Evolutionary conservation across 2,888 invertebrate genomes (phyloP).

Genomic region (Odontocolon sp.): DNA sequence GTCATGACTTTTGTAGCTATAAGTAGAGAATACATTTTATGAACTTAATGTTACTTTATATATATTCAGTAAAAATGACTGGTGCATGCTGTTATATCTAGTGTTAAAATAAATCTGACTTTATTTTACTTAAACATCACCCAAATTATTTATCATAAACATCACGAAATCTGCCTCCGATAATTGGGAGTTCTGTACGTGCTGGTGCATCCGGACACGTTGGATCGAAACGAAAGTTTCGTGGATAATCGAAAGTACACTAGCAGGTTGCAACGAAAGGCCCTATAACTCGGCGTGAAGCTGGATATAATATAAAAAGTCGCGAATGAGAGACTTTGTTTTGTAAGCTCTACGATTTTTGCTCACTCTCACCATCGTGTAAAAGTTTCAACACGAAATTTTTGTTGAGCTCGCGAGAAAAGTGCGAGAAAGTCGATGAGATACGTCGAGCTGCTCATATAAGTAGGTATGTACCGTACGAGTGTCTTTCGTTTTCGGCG

Average conservation of each 20-base stretch:
- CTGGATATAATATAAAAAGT: constrained; percentile 9
- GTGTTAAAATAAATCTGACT: no score
- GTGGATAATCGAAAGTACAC: constrained; percentile 48
- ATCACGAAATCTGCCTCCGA: not conserved
- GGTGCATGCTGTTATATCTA: no score
- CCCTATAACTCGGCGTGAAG: constrained; percentile 27
- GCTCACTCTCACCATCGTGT: constrained; percentile 10
- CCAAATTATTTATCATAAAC: constrained; percentile 40
- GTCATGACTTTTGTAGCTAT: no score
- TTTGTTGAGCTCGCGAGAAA: constrained; percentile 11
- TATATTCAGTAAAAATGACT: no score
- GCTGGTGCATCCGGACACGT: constrained; percentile 47
- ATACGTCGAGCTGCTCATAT: constrained; percentile 17
- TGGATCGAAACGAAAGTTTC: constrained; percentile 52
- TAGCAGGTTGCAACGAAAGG: constrained; percentile 17
- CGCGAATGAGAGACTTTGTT: not conserved
- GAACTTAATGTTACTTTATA: no score
- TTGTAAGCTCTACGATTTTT: not conserved
- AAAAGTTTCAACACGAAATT: not conserved
- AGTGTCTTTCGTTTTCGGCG: constrained; percentile 3
- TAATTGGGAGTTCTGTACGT: constrained; percentile 28
- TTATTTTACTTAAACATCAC: no score
- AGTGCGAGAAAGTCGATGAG: constrained; percentile 45
- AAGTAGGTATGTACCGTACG: not conserved
- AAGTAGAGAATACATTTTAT: no score